phyloP scores from a whole-genome alignment of 2,113 vertebrate species.

The Syrmaticus mikado region DNA sequence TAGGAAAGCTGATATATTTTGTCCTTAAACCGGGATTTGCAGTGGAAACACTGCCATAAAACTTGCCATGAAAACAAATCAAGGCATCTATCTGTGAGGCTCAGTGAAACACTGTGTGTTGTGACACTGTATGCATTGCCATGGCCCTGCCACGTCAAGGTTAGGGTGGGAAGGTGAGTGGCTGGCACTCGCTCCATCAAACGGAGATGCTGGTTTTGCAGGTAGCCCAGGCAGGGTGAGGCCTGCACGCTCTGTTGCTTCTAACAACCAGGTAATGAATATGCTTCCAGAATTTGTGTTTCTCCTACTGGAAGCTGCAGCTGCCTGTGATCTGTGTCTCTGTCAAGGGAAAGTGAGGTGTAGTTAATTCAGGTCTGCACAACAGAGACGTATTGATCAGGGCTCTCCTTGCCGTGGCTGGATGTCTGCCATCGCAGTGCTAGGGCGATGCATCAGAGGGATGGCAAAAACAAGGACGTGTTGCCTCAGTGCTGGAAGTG shows the following conservation, averaged over 20 bases:
- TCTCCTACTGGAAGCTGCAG: slow-evolving; percentile 20
- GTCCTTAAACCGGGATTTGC: not conserved
- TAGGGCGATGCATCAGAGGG: not conserved
- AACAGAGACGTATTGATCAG: slow-evolving; percentile 30
- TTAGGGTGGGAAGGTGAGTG: slow-evolving; percentile 44
- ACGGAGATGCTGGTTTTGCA: slow-evolving; percentile 24
- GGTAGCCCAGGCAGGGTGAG: slow-evolving; percentile 21
- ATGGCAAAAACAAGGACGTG: not conserved
- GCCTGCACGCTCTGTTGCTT: slow-evolving; percentile 22
- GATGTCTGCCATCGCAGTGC: not conserved
- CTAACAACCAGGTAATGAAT: slow-evolving; percentile 71
- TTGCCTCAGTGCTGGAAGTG: not conserved
- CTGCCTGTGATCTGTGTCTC: slow-evolving; percentile 66
- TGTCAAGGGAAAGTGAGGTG: slow-evolving; percentile 63
- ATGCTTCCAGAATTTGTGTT: slow-evolving; percentile 59
- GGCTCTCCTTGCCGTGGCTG: not conserved
- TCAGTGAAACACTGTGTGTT: not conserved
- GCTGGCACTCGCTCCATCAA: slow-evolving; percentile 59
- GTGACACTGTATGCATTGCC: slow-evolving; percentile 2
- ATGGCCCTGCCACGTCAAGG: slow-evolving; percentile 48
- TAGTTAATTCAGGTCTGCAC: slow-evolving; percentile 48
- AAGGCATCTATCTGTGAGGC: slow-evolving; percentile 40
- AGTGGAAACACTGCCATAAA: not conserved
- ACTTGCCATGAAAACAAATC: not conserved
- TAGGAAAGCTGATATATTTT: not conserved